Evolutionary conservation across 2,113 vertebrate genomes (phyloP).

Genomic region (Prietella phreatophila): DNA sequence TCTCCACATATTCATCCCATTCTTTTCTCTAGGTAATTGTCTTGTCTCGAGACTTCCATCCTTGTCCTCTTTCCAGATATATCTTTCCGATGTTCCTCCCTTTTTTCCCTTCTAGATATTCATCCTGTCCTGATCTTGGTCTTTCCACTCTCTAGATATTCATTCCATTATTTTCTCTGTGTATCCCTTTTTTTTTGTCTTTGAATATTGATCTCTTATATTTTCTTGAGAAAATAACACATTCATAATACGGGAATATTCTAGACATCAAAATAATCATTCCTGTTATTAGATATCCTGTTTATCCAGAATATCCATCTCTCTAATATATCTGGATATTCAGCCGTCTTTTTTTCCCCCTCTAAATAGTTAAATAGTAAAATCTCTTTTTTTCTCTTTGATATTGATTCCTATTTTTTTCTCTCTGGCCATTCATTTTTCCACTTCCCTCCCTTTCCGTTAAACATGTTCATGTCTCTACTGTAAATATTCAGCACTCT

Average conservation of each 20-base stretch:
- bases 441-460: background rate
- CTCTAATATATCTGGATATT: background rate
- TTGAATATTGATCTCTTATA: background rate
- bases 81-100: background rate
- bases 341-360: background rate
- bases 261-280: background rate
- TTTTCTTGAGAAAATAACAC: background rate
- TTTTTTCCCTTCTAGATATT: background rate
- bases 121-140: background rate
- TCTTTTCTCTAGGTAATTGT: background rate
- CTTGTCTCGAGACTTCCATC: background rate
- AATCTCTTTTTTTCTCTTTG: background rate
- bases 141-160: background rate
- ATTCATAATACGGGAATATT: background rate
- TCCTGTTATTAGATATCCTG: background rate
- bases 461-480: background rate
- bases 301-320: background rate
- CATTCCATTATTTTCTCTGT: background rate
- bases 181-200: background rate
- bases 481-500: background rate
- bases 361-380: too few species aligned
- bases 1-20: background rate
- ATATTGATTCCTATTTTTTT: background rate
- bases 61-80: background rate
- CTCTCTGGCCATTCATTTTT: background rate